Percentiles rank a stretch among this genome's conserved stretches.
Evolutionary conservation across 2,888 invertebrate species (phyloP).

Genomic region (Lissonota sp.): DNA sequence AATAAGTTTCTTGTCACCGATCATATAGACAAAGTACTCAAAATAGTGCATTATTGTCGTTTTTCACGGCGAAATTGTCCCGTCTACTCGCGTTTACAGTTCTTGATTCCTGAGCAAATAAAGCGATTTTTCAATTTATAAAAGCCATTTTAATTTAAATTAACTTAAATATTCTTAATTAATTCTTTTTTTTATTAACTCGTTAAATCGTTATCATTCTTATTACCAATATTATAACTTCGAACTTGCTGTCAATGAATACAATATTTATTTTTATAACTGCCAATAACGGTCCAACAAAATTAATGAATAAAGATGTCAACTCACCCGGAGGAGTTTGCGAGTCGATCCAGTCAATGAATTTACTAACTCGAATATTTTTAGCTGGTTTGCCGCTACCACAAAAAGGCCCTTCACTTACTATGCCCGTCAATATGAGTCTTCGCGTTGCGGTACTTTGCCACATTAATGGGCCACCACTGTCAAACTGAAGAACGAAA

Average conservation of each 20-base stretch:
- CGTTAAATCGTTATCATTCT: neutral
- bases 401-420: slow-evolving; percentile 86
- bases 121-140: too few species aligned
- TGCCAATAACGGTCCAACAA: too few species aligned
- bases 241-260: neutral
- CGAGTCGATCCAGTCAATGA: slow-evolving; percentile 59
- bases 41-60: too few species aligned
- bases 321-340: neutral
- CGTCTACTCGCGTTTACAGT: too few species aligned
- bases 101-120: too few species aligned
- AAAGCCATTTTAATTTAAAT: too few species aligned
- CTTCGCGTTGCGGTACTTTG: slow-evolving; percentile 80
- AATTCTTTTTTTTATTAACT: neutral
- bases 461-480: slow-evolving; percentile 86
- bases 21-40: too few species aligned
- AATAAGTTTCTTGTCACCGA: too few species aligned
- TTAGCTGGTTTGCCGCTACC: slow-evolving; percentile 84
- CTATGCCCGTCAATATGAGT: slow-evolving; percentile 83
- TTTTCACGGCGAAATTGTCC: too few species aligned
- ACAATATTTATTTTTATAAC: too few species aligned
- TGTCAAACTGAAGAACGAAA: slow-evolving; percentile 70
- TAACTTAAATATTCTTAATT: neutral
- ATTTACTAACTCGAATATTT: slow-evolving; percentile 85
- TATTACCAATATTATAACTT: neutral
- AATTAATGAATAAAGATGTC: neutral